Evolutionary conservation across 1,140 invertebrate species (phyloP).

Genomic region (Aphelenchoides besseyi): DNA sequence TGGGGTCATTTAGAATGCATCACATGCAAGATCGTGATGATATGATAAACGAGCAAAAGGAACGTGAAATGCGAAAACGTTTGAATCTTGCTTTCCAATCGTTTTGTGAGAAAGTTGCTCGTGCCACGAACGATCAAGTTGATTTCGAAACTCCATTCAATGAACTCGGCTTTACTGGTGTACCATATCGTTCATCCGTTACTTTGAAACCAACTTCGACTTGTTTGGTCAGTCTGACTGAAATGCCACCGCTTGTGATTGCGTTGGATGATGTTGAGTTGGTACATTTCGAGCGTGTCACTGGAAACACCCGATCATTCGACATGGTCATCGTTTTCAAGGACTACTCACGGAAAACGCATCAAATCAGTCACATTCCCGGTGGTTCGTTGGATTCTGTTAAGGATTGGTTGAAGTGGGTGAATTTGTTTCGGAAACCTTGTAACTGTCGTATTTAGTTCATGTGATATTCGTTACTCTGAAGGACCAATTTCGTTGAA

Average conservation of each 20-base stretch:
- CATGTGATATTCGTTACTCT: conserved; percentile 92
- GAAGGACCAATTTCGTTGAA: conserved; percentile 97
- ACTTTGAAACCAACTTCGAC: conserved; percentile 92
- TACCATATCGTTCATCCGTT: conserved; percentile 92
- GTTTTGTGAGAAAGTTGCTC: conserved; percentile 95
- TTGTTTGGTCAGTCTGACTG: conserved; percentile 91
- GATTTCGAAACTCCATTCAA: conserved; percentile 98
- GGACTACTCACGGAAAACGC: conserved; percentile 13
- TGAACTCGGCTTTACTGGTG: conserved; percentile 93
- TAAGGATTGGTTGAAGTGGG: conserved; percentile 96
- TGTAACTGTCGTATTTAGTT: conserved; percentile 65
- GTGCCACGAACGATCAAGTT: conserved; percentile 89
- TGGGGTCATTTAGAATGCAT: conserved; percentile 67
- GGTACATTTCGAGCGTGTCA: conserved; percentile 97
- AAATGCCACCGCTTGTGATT: conserved; percentile 98
- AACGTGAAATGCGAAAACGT: conserved; percentile 90
- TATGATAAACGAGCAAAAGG: conserved; percentile 88
- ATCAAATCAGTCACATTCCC: conserved; percentile 69
- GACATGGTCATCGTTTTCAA: conserved; percentile 97
- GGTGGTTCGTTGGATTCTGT: conserved; percentile 98
- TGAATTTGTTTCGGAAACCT: conserved; percentile 65
- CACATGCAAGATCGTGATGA: conserved; percentile 99
- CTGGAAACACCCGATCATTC: conserved; percentile 97
- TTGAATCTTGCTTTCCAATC: conserved; percentile 94
- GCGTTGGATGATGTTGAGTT: conserved; percentile 94